These are phyloP conservation scores for Protophormia terraenovae DNA, from an alignment of 2,888 invertebrate species.

Conservation along the genomic window DNA sequence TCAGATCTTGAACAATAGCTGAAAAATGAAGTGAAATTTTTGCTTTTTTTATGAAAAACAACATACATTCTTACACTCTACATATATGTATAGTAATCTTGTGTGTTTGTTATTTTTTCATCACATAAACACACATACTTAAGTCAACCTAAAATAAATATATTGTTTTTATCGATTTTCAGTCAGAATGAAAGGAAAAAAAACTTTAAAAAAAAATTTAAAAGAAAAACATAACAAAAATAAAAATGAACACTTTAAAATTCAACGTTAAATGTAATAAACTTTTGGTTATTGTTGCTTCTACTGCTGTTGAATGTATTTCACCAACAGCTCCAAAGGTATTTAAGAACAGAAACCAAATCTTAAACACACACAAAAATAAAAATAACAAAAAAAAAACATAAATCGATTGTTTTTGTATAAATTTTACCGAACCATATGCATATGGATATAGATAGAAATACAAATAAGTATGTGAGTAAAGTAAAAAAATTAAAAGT, in stretches of 20 bases:
- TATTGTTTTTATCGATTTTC: conserved; percentile 62
- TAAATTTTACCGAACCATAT: conserved; percentile 7
- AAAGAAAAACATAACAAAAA: neutral
- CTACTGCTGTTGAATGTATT: neutral
- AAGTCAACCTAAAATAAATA: conserved; percentile 48
- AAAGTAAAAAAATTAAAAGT: neutral
- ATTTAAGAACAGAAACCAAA: conserved; percentile 2
- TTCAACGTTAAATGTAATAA: conserved; percentile 21
- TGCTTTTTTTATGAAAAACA: conserved; percentile 8
- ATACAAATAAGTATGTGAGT: neutral
- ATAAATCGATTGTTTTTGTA: conserved; percentile 26
- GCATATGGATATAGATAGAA: neutral
- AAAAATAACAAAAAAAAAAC: neutral
- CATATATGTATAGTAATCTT: neutral
- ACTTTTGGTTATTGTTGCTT: conserved; percentile 24
- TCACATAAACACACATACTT: conserved; percentile 29
- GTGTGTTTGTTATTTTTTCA: conserved; percentile 10
- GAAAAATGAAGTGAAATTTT: conserved; percentile 24
- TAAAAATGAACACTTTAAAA: conserved; percentile 33
- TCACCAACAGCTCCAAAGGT: conserved; percentile 10
- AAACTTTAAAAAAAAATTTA: neutral
- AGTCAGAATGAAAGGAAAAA: conserved; percentile 26
- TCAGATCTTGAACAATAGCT: conserved; percentile 13
- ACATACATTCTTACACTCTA: neutral
- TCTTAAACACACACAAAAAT: neutral